Evolutionary conservation across 2,113 vertebrate genomes (phyloP).

Genomic region (Peromyscus leucopus): DNA sequence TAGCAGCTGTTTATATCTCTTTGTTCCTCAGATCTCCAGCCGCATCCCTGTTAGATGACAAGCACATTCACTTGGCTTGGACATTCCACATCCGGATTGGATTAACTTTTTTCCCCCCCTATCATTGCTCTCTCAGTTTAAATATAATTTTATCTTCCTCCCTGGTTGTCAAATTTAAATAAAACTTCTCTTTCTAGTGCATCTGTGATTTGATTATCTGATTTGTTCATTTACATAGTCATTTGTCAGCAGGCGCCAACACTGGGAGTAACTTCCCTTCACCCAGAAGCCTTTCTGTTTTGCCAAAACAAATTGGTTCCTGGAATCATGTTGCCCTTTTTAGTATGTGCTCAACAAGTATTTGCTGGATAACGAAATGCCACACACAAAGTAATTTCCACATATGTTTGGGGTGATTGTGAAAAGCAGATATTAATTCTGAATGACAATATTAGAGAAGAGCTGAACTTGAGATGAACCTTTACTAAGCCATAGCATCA

Average conservation of each 20-base stretch:
- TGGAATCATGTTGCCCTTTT: background rate
- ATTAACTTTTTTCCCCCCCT: background rate
- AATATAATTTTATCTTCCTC: constrained; percentile 29
- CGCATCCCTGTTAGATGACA: background rate
- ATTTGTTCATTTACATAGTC: constrained; percentile 45
- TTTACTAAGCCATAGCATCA: background rate
- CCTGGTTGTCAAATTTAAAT: constrained; percentile 27
- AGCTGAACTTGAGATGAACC: constrained; percentile 56
- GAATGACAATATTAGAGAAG: background rate
- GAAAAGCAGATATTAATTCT: background rate
- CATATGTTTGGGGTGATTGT: background rate
- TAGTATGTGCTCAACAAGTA: background rate
- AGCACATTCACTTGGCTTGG: background rate
- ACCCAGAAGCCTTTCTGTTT: background rate
- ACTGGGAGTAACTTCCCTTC: background rate
- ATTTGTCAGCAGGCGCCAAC: background rate
- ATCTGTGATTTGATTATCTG: background rate
- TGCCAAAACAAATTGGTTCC: background rate
- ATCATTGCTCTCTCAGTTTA: constrained; percentile 24
- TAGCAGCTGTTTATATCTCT: background rate
- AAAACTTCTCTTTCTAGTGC: background rate
- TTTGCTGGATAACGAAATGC: constrained; percentile 17
- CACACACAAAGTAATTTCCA: background rate
- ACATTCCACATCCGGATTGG: background rate
- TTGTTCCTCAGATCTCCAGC: background rate